Evolutionary conservation across 2,113 vertebrate genomes (phyloP), one percentile per base, ranked within the genome.

Genomic region (Hippotragus niger): DNA sequence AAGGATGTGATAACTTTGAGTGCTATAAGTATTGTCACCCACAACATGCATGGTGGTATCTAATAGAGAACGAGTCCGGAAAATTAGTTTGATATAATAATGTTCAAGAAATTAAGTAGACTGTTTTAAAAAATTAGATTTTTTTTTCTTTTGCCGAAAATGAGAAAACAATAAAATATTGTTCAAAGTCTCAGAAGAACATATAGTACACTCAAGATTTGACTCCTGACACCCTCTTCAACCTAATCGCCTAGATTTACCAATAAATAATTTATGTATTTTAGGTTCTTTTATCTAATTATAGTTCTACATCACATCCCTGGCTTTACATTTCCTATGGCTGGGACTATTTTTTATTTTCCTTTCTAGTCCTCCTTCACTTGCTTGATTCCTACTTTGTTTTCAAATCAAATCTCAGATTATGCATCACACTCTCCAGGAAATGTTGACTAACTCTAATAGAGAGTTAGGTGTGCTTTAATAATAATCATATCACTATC

Each of bases 331-430:
- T 43, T 36, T 62, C 1, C 36, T 31, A 8, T 57, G 9, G 0
- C 27, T 92, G 16, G 33, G 33, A 27, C 16, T n/a, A n/a, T n/a
- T n/a, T n/a, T n/a, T 86, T 14, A 12, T 25, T 81, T 58, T 83
- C 7, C 16, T 52, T 16, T 52, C 3, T 27, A 23, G 0, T 6
- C 3, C 2, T 53, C 4, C 15, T 86, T 88, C 60, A 85, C 2
- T 58, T 52, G 27, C 11, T 12, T 76, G 27, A 36, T 96, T 36
- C 7, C 13, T 52, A 17, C 4, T 16, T 29, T 60, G 87, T 76
- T 74, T 94, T 96, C 45, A 67, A 36, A 53, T 96, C 36, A 67
- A 36, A 53, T 88, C 50, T 85, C 64, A 71, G 57, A 5, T 80
- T 90, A 81, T 1, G 40, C 52, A 78, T 33, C 31, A 89, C 21